These are phyloP conservation scores for Micronisus gabar DNA, from an alignment of 2,113 vertebrate species.

Conservation along the genomic window DNA sequence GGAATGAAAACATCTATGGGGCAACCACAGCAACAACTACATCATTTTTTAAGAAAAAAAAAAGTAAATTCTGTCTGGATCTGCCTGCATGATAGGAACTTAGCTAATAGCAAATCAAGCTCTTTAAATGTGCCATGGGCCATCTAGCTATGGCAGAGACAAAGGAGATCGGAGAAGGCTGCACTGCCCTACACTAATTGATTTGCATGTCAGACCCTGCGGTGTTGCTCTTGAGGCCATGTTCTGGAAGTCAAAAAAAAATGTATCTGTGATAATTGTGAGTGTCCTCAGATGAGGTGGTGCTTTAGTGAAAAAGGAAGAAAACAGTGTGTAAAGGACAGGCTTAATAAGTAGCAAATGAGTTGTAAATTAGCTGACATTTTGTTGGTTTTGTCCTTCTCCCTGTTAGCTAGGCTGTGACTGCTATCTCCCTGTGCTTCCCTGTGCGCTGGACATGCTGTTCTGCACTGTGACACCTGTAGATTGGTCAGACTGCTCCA, in stretches of 20 bases:
- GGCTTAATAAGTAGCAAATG: conserved; percentile 39
- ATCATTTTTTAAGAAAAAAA: background rate
- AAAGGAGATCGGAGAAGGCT: background rate
- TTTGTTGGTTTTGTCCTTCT: background rate
- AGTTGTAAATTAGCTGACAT: conserved; percentile 39
- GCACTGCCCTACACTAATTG: background rate
- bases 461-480: background rate
- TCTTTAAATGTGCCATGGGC: background rate
- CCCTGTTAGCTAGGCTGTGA: background rate
- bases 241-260: background rate
- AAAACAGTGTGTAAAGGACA: background rate
- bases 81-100: background rate
- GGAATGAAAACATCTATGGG: background rate
- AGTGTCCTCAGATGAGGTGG: background rate
- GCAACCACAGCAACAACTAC: background rate
- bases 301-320: background rate
- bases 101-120: background rate
- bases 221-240: background rate
- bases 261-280: background rate
- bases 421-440: background rate
- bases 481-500: background rate
- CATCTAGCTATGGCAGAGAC: background rate
- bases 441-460: background rate
- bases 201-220: background rate
- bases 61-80: background rate